Conservation (phyloP, 2,797 vertebrate species). For the Sebastes cheni region DNA sequence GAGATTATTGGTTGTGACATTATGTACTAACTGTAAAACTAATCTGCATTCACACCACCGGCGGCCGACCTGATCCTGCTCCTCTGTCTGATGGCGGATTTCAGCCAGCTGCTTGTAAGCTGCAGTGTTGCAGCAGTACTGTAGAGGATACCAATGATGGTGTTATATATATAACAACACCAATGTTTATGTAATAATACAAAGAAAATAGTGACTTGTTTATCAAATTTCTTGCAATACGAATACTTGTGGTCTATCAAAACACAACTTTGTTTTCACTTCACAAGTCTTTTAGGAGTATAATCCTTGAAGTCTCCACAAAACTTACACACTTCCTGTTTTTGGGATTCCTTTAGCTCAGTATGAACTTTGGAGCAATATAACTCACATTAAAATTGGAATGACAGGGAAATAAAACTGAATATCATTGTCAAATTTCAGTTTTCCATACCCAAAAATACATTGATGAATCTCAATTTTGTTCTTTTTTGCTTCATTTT, state of each 20-base stretch:
- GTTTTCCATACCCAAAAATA: background rate
- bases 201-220: background rate
- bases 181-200: background rate
- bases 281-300: background rate
- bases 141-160: background rate
- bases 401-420: background rate
- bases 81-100: conserved; percentile 38
- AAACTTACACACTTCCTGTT: conserved; percentile 1
- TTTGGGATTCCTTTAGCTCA: background rate
- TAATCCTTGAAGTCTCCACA: conserved; percentile 35
- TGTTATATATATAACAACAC: background rate
- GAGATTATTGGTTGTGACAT: conserved; percentile 60
- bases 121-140: conserved; percentile 4
- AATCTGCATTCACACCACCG: conserved; percentile 61
- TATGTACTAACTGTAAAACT: conserved; percentile 44
- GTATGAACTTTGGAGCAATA: conserved; percentile 6
- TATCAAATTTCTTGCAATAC: background rate
- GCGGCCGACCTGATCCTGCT: conserved; percentile 27
- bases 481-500: background rate
- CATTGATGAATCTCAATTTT: background rate
- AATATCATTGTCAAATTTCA: background rate
- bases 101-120: conserved; percentile 42
- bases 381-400: background rate
- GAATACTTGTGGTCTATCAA: background rate
- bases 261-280: conserved; percentile 23